These are phyloP conservation scores for Anoplius nigerrimus DNA, from an alignment of 2,888 invertebrate genomes.

Conservation along the genomic window DNA sequence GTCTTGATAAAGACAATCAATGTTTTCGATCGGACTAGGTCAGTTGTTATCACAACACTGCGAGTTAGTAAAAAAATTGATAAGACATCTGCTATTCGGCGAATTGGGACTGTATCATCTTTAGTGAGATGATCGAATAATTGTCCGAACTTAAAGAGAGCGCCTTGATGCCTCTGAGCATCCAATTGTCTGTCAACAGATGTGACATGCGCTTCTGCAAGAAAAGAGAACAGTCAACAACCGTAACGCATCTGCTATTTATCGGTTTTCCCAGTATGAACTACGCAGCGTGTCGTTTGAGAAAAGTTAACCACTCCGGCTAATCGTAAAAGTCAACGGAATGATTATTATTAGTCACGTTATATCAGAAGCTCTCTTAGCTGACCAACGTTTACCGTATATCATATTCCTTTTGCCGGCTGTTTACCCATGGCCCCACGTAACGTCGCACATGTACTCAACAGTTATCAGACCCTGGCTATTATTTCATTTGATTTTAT, in stretches of 20 bases:
- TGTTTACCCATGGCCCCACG: neutral
- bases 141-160: no score
- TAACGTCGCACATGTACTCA: no score
- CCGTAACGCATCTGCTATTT: neutral
- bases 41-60: neutral
- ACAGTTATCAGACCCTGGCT: no score
- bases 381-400: neutral
- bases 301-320: neutral
- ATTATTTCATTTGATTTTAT: no score
- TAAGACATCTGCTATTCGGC: no score
- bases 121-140: no score
- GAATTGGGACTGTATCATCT: no score
- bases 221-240: neutral
- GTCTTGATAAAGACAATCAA: neutral
- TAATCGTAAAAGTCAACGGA: neutral
- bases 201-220: neutral
- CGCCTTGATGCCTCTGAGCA: no score
- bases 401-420: neutral
- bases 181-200: no score
- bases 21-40: conserved; percentile 4
- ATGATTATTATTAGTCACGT: neutral
- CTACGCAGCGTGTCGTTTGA: neutral
- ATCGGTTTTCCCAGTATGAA: neutral
- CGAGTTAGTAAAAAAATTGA: neutral
- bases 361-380: neutral